A percentile compares a stretch with the other conserved stretches of the same genome.
Conservation (phyloP, 2,113 vertebrate species). For the Nerophis lumbriciformis region DNA sequence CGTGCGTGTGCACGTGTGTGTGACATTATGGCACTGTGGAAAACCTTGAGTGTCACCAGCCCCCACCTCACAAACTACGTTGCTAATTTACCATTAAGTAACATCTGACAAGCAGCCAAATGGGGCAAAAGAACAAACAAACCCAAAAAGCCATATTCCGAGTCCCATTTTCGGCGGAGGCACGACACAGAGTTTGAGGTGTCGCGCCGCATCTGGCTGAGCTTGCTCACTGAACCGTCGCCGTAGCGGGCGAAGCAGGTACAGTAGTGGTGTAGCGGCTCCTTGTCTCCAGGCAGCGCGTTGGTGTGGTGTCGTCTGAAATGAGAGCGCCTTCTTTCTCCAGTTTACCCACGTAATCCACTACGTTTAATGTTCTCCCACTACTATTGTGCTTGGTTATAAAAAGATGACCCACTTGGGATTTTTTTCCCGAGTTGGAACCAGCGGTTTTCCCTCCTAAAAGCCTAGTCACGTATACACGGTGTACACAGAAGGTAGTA, state of each 20-base stretch:
- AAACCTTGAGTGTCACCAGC: too few relatives aligned
- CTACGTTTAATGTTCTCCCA: conserved; percentile 16
- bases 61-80: too few relatives aligned
- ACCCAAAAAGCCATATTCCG: conserved; percentile 9
- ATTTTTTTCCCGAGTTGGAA: conserved; percentile 20
- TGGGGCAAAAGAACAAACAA: not conserved
- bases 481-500: too few relatives aligned
- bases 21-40: too few relatives aligned
- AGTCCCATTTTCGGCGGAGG: conserved; percentile 18
- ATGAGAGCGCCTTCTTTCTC: conserved; percentile 4
- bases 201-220: conserved; percentile 34
- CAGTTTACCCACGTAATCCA: conserved; percentile 32
- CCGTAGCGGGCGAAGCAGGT: conserved; percentile 39
- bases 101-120: conserved; percentile 27
- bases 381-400: conserved; percentile 13
- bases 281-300: conserved; percentile 12
- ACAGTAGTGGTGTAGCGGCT: conserved; percentile 21
- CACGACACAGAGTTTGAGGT: conserved; percentile 28
- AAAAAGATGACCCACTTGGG: conserved; percentile 29
- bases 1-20: too few relatives aligned
- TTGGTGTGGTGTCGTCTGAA: conserved; percentile 7
- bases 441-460: not conserved
- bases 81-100: conserved; percentile 13
- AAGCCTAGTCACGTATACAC: conserved; percentile 5
- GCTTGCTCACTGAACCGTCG: conserved; percentile 29